Base-by-base conservation (phyloP, 2,113 vertebrate genomes). In the Cavia porcellus region DNA sequence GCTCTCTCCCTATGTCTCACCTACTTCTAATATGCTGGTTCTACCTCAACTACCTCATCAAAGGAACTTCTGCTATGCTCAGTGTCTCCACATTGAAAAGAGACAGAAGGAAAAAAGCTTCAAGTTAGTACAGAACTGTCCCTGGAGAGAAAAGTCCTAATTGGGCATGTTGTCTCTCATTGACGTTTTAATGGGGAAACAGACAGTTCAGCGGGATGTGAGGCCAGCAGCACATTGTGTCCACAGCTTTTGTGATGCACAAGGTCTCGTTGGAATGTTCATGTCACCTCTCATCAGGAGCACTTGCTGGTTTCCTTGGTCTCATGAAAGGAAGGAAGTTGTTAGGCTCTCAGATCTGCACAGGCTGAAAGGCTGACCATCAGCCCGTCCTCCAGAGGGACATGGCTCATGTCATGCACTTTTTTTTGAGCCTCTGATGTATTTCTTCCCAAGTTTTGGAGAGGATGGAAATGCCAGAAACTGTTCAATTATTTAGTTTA, bases 401-500 rank as follows among this genome's bases (percentile, higher is more conserved):
- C 55, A 47, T 5, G 55, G 72, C 66, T 35, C n/a, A 13, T 1
- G 2, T 42, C 22, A 2, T 1, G 0, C 45, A 10, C 5, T 9
- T 0, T 28, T 4, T 42, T 72, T 0, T 77, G 17, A 89, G 79
- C 30, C 68, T 59, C 50, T 20, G 19, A 47, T 0, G 14, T 55
- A 22, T 42, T 38, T 5, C 2, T 8, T 20, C 47, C 19, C 50
- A 45, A n/a, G 28, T 9, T 19, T 30, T 12, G 25, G 24, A 57
- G 45, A 24, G 12, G 19, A 47, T 11, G 10, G 64, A 32, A 25
- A 2, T 0, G 28, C 52, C 55, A 22, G 81, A 45, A 52, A 5
- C 0, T 4, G 72, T 38, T 3, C 59, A 4, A 5, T 5, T 30
- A 9, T 5, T 30, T 6, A 3, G 1, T 42, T 14, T 30, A 30